These are phyloP conservation scores for Ennomos erosarius DNA, from an alignment of 2,888 invertebrate species.

Conservation along the genomic window DNA sequence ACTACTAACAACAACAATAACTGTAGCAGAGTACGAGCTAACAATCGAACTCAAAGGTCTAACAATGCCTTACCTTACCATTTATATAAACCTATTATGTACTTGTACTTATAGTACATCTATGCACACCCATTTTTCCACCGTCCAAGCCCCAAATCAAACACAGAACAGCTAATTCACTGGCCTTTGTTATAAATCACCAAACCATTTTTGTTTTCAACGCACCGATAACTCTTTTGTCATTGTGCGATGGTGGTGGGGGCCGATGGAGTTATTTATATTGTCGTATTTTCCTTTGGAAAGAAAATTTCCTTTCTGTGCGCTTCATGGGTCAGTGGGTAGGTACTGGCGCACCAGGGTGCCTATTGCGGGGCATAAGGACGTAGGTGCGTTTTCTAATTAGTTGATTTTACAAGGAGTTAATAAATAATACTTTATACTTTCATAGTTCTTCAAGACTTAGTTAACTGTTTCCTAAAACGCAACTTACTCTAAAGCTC, in stretches of 20 bases:
- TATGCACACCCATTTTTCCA: slow-evolving; percentile 28
- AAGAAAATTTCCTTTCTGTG: slow-evolving; percentile 84
- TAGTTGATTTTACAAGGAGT: slow-evolving; percentile 5
- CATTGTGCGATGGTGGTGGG: slow-evolving; percentile 82
- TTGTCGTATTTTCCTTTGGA: slow-evolving; percentile 81
- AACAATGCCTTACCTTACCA: slow-evolving; percentile 8
- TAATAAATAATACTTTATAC: no score
- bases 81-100: slow-evolving; percentile 4
- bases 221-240: slow-evolving; percentile 86
- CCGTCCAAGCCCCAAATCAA: slow-evolving; percentile 51
- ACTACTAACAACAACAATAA: no score
- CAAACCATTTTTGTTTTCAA: slow-evolving; percentile 85
- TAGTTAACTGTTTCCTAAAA: no score
- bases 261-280: slow-evolving; percentile 84
- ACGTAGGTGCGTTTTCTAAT: slow-evolving; percentile 44
- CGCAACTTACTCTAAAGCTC: no score
- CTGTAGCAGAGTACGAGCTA: no score
- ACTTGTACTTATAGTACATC: slow-evolving; percentile 4
- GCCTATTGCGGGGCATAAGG: slow-evolving; percentile 46
- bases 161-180: slow-evolving; percentile 64
- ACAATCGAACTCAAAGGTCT: no score
- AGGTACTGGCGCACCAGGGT: slow-evolving; percentile 69
- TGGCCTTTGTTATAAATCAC: slow-evolving; percentile 74
- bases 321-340: slow-evolving; percentile 84
- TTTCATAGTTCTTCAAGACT: no score